These are phyloP conservation scores for Drosophila histrio DNA, from an alignment of 2,888 invertebrate species.

Conservation along the genomic window DNA sequence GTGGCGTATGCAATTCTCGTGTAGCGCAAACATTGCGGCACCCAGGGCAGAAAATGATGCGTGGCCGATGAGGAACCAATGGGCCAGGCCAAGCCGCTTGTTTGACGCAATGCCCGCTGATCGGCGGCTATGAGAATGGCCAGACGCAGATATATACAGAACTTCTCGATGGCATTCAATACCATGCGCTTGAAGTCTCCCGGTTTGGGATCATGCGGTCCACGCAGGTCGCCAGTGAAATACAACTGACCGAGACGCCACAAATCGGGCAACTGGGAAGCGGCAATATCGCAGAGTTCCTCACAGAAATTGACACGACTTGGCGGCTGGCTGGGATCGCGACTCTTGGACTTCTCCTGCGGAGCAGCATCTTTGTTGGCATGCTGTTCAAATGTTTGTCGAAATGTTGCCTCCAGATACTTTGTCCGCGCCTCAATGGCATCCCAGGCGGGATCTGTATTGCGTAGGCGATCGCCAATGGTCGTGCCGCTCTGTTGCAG, in stretches of 20 bases:
- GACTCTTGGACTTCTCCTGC: constrained; percentile 81
- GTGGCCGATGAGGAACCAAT: constrained; percentile 85
- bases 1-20: constrained; percentile 92
- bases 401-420: constrained; percentile 86
- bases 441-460: constrained; percentile 97
- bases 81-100: constrained; percentile 82
- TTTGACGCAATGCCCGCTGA: constrained; percentile 83
- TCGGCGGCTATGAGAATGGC: constrained; percentile 89
- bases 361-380: constrained; percentile 77
- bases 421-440: constrained; percentile 94
- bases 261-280: constrained; percentile 93
- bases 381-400: constrained; percentile 82
- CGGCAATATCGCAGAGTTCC: constrained; percentile 90
- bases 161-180: constrained; percentile 90
- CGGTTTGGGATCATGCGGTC: constrained; percentile 90
- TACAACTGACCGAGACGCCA: constrained; percentile 98
- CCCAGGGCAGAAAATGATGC: constrained; percentile 87
- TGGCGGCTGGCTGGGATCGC: constrained; percentile 85
- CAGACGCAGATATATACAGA: constrained; percentile 89
- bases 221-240: constrained; percentile 94
- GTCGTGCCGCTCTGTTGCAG: constrained; percentile 83
- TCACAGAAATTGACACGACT: constrained; percentile 91
- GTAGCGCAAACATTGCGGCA: constrained; percentile 92
- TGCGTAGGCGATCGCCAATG: constrained; percentile 81
- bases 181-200: constrained; percentile 93